phyloP scores from a whole-genome alignment of 2,888 invertebrate genomes.

The Halictus quadricinctus region DNA sequence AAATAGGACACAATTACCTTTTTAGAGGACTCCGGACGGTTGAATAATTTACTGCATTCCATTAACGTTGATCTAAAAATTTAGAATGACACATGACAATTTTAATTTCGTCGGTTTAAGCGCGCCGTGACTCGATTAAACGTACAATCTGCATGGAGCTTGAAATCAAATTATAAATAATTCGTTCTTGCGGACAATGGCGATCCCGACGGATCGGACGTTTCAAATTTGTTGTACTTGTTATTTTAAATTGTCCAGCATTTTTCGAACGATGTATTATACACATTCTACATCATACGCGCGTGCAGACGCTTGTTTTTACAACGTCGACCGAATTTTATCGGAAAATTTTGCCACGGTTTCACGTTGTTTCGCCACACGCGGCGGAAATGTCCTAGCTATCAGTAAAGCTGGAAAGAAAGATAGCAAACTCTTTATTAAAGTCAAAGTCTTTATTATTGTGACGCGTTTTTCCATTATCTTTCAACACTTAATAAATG shows the following conservation, averaged over 20 bases:
- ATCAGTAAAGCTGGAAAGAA: neutral
- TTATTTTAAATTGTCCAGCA: neutral
- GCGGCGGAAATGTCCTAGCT: neutral
- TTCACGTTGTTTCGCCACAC: neutral
- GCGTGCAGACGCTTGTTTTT: neutral
- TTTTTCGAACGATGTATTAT: neutral
- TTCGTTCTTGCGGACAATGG: neutral
- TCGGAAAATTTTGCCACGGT: neutral
- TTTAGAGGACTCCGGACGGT: constrained; percentile 8
- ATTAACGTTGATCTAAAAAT: constrained; percentile 10
- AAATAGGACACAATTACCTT: constrained; percentile 43
- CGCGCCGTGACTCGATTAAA: neutral
- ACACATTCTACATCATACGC: neutral
- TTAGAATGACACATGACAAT: constrained; percentile 15
- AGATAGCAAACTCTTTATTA: neutral
- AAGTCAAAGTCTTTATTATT: too few species aligned
- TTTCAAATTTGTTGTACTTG: neutral
- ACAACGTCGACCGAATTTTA: neutral
- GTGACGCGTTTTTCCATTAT: too few species aligned
- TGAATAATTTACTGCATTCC: constrained; percentile 10
- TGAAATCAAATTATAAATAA: constrained; percentile 19
- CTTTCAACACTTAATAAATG: too few species aligned
- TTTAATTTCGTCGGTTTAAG: neutral
- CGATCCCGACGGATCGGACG: neutral
- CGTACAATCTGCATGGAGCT: neutral